Evolutionary conservation across 2,888 invertebrate genomes (phyloP), one percentile per base, ranked within the genome.

Genomic region (Cheilosia variabilis): DNA sequence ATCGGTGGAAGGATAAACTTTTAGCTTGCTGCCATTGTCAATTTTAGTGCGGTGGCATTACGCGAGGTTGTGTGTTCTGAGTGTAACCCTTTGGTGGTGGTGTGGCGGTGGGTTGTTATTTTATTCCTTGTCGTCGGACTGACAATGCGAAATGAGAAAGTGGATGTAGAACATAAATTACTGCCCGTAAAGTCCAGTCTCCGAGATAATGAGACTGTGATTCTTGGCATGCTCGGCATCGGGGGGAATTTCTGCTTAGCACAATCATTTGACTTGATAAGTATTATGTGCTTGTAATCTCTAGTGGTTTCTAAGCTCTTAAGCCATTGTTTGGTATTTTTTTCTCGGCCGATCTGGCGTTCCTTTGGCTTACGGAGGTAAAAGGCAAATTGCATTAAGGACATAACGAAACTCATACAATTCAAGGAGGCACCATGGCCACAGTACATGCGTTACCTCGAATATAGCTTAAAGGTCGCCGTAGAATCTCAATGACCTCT

Each of bases 1-100:
- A 84, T 72, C 34, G 62, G n/a, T n/a, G 5, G 27, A 22, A 69
- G 84, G 84, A 79, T 76, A 86, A 86, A 86, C 71, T 86, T 84
- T 80, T 80, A 76, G 86, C 80, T 75, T 80, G 79, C 79, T 84
- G 69, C 65, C 84, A 80, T 84, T 79, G 75, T 80, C 65, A 84
- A 80, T 84, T 76, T 84, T 72, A 76, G 80, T 79, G 62, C 47
- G 73, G 73, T 79, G 63, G 58, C 55, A 65, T 79, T 79, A 75
- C 69, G 65, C 63, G 69, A 60, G 53, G 65, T 79, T 79, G n/a
- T 84, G 58, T 71, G 63, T 79, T 65, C 68, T 57, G 83, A 69
- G 63, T 63, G 75, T 75, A 75, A 84, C 79, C 84, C 75, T 76
- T 84, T 71, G 10, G 60, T 50, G 47, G 47, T 34, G 31, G 75